Percentiles rank a stretch among this genome's conserved stretches.
Conservation (phyloP, 2,888 invertebrate genomes). For the Pimpla rufipes region DNA sequence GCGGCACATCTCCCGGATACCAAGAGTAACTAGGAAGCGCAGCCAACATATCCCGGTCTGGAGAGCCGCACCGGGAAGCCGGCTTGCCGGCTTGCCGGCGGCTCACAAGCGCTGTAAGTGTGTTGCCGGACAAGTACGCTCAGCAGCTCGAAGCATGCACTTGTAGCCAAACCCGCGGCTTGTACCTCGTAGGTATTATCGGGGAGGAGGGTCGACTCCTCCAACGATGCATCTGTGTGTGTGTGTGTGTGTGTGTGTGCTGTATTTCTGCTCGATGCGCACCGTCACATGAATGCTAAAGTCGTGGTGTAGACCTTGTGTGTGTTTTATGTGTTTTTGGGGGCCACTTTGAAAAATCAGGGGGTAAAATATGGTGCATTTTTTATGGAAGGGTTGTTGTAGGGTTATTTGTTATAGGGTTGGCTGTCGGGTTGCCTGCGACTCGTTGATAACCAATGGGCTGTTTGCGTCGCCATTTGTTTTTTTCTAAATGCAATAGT, state of each 20-base stretch:
- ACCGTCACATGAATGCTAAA: neutral
- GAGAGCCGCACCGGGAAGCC: neutral
- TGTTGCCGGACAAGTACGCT: constrained; percentile 44
- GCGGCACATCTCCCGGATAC: constrained; percentile 28
- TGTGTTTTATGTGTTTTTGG: neutral
- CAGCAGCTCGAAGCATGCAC: constrained; percentile 21
- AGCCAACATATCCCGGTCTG: neutral
- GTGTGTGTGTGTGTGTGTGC: too few species aligned
- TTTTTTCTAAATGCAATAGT: too few species aligned
- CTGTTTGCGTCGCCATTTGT: too few species aligned
- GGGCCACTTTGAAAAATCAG: too few species aligned
- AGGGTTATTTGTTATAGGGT: too few species aligned
- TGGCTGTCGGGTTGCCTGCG: too few species aligned
- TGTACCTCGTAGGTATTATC: constrained; percentile 35
- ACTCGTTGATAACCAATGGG: too few species aligned
- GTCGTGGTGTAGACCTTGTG: neutral
- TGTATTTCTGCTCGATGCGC: neutral
- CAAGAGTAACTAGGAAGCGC: constrained; percentile 32
- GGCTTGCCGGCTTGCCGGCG: constrained; percentile 26
- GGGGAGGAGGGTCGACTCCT: neutral
- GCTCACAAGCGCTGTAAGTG: constrained; percentile 31
- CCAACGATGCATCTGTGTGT: neutral
- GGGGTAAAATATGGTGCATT: too few species aligned
- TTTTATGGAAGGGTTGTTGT: too few species aligned
- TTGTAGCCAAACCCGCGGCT: constrained; percentile 30